Evolutionary conservation across 2,797 vertebrate genomes (phyloP).

Genomic region (Tamandua tetradactyla): DNA sequence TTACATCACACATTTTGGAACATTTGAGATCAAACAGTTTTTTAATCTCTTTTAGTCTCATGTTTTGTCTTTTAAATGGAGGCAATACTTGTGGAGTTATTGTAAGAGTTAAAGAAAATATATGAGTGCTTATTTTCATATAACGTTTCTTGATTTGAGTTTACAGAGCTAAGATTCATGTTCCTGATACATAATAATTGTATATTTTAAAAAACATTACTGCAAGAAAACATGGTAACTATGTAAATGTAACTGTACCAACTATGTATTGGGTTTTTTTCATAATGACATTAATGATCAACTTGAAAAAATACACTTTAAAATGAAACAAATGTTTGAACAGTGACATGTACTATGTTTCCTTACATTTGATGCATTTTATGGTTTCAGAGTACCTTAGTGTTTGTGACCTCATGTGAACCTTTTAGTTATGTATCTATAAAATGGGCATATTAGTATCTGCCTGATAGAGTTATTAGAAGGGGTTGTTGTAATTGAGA

Average conservation of each 20-base stretch:
- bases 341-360: not conserved
- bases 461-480: not conserved
- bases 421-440: not conserved
- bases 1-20: constrained; percentile 1
- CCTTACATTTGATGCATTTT: not conserved
- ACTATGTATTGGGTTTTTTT: constrained; percentile 25
- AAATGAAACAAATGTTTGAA: constrained; percentile 41
- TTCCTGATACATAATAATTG: constrained; percentile 15
- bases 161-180: constrained; percentile 8
- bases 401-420: constrained; percentile 15
- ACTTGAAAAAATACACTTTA: not conserved
- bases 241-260: not conserved
- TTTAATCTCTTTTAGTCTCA: constrained; percentile 10
- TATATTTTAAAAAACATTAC: not conserved
- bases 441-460: not conserved
- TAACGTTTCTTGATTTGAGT: constrained; percentile 3
- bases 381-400: not conserved
- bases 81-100: not conserved
- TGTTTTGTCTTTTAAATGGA: constrained; percentile 21
- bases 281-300: not conserved
- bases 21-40: constrained; percentile 15
- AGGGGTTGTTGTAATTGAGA: not conserved
- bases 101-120: constrained; percentile 14
- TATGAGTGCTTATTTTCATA: constrained; percentile 22
- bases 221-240: constrained; percentile 19